phyloP scores from a whole-genome alignment of 2,113 vertebrate species.

The Tamias sibiricus region DNA sequence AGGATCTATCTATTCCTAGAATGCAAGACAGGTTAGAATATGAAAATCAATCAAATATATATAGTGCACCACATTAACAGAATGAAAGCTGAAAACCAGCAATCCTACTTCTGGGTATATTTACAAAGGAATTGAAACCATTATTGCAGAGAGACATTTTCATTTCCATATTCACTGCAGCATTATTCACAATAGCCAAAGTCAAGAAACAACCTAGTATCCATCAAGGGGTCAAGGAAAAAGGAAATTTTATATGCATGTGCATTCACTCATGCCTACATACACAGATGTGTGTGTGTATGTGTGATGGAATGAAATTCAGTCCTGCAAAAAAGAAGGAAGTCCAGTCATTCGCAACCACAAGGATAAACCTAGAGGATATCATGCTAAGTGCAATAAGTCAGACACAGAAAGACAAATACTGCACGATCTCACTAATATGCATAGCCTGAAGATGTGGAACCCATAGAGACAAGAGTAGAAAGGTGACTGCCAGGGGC shows the following conservation, averaged over 20 bases:
- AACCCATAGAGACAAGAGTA: neutral
- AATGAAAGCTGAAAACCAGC: neutral
- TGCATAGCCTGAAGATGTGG: neutral
- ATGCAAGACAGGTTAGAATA: neutral
- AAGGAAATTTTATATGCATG: neutral
- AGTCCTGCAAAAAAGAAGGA: neutral
- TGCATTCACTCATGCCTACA: no score
- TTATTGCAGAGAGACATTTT: neutral
- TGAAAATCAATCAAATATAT: neutral
- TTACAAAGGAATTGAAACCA: neutral
- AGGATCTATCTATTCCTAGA: neutral
- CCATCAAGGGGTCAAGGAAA: neutral
- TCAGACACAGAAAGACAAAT: neutral
- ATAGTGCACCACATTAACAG: neutral
- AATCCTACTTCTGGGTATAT: neutral
- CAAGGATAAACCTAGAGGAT: neutral
- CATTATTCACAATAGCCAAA: neutral
- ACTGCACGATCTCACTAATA: neutral
- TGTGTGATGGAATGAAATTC: neutral
- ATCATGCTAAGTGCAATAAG: neutral
- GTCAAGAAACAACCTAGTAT: neutral
- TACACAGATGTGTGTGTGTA: neutral
- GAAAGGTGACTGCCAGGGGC: neutral
- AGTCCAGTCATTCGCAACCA: neutral
- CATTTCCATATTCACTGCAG: neutral